These are phyloP conservation scores for Bradypus variegatus DNA, from an alignment of 2,797 vertebrate genomes.

Conservation along the genomic window DNA sequence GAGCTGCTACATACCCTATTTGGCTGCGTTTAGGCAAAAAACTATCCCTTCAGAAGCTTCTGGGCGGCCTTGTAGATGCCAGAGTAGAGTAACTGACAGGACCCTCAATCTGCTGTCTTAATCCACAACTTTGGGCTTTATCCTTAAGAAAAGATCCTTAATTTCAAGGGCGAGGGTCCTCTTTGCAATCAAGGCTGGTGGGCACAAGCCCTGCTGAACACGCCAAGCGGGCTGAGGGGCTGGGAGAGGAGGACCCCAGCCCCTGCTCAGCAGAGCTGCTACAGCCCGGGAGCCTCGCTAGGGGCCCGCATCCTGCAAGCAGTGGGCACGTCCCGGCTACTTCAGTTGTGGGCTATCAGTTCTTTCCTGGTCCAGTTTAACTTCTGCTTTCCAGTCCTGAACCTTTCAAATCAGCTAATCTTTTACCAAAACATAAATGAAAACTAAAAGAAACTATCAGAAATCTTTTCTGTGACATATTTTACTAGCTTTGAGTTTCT, in stretches of 20 bases:
- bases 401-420: not conserved
- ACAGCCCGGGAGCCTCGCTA: not conserved
- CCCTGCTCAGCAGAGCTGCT: not conserved
- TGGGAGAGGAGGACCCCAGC: accelerated
- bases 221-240: not conserved
- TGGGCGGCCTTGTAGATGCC: not conserved
- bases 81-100: not conserved
- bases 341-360: not conserved
- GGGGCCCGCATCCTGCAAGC: not conserved
- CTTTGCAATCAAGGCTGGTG: not conserved
- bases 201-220: not conserved
- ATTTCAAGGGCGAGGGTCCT: not conserved
- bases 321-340: no score
- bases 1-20: not conserved
- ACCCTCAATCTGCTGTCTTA: not conserved
- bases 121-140: not conserved
- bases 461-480: not conserved
- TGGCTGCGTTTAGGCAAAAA: not conserved
- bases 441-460: not conserved
- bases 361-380: not conserved
- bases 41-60: not conserved
- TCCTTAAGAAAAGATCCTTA: not conserved
- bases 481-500: not conserved
- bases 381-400: not conserved
- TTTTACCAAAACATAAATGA: not conserved